A percentile compares a stretch with the other conserved stretches of the same genome.
Evolutionary conservation across 1,140 invertebrate species (phyloP).

Genomic region (Magallana ariakensis): DNA sequence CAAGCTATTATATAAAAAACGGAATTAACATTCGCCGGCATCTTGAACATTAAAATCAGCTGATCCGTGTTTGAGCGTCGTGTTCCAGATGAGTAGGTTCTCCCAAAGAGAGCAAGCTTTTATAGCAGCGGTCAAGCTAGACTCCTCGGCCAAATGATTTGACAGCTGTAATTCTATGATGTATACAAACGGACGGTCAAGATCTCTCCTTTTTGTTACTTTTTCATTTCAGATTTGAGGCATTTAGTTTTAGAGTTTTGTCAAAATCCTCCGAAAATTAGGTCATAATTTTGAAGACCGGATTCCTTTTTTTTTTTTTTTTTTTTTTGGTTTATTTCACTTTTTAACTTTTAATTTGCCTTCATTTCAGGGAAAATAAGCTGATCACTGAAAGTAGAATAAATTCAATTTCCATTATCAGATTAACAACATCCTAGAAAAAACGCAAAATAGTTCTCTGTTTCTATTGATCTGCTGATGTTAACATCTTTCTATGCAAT

Average conservation of each 20-base stretch:
- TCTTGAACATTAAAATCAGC: slow-evolving; percentile 36
- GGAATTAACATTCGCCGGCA: background rate
- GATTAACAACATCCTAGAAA: background rate
- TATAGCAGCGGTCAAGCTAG: slow-evolving; percentile 25
- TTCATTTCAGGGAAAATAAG: too few relatives aligned
- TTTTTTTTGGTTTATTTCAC: too few relatives aligned
- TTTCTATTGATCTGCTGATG: slow-evolving; percentile 18
- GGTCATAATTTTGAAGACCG: too few relatives aligned
- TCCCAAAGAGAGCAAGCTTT: slow-evolving; percentile 17
- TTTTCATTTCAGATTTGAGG: background rate
- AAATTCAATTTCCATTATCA: too few relatives aligned
- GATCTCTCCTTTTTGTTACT: background rate
- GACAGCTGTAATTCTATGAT: slow-evolving; percentile 3
- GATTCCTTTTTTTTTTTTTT: too few relatives aligned
- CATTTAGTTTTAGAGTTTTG: background rate
- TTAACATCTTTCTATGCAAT: background rate
- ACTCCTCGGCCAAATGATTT: slow-evolving; percentile 8
- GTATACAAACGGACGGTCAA: background rate
- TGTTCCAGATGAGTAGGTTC: slow-evolving; percentile 14
- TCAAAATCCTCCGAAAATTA: too few relatives aligned
- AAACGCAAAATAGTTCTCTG: background rate
- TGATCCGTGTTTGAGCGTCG: background rate
- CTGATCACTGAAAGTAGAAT: too few relatives aligned
- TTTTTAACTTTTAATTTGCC: too few relatives aligned
- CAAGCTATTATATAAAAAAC: slow-evolving; percentile 10